Evolutionary conservation across 2,113 vertebrate genomes (phyloP).

Genomic region (Nesospiza acunhae): DNA sequence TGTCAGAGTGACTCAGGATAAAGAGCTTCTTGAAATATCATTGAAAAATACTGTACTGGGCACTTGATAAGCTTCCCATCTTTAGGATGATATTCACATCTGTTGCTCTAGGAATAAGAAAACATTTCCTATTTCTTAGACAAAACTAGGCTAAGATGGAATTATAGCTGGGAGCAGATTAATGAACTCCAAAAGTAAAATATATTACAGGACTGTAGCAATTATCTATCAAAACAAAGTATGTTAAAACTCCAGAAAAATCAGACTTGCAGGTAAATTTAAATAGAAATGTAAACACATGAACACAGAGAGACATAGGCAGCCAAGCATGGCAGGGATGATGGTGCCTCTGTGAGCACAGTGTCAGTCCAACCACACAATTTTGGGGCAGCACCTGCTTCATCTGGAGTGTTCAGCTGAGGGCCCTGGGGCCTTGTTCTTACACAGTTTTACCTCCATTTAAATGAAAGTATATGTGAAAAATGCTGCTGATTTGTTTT

Average conservation of each 20-base stretch:
- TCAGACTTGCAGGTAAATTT: neutral
- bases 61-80: neutral
- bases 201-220: neutral
- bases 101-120: neutral
- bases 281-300: neutral
- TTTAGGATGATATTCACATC: neutral
- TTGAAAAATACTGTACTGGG: neutral
- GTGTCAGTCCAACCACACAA: neutral
- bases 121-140: neutral
- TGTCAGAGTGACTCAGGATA: neutral
- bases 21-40: neutral
- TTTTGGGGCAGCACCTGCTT: neutral
- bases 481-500: neutral
- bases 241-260: neutral
- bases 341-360: neutral
- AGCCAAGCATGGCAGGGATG: neutral
- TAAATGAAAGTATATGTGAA: neutral
- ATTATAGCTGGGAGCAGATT: conserved; percentile 9
- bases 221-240: neutral
- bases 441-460: neutral
- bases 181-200: neutral
- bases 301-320: neutral
- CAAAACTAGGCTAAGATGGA: conserved; percentile 37
- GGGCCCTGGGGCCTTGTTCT: neutral
- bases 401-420: neutral